These are phyloP conservation scores for Ganaspis brasiliensis DNA, from an alignment of 2,888 invertebrate genomes.

Conservation along the genomic window DNA sequence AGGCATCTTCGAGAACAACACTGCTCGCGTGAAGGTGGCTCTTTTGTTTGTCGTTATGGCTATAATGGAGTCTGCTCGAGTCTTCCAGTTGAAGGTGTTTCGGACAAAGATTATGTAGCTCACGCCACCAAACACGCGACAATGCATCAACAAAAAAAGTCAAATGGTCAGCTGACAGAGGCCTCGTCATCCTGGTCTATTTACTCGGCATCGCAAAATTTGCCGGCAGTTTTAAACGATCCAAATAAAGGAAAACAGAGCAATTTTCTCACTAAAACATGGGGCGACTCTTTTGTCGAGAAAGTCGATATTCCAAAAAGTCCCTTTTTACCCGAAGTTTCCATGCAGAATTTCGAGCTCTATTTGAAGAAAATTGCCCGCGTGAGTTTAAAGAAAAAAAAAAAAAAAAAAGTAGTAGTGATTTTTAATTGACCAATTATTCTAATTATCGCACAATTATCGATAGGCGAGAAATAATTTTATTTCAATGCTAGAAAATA, in stretches of 20 bases:
- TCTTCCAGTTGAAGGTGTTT: conserved; percentile 93
- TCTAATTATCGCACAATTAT: too few species aligned
- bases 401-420: too few species aligned
- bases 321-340: conserved; percentile 91
- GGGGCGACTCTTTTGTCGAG: conserved; percentile 98
- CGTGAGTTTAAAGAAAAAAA: conserved; percentile 72
- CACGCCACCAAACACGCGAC: conserved; percentile 63
- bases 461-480: too few species aligned
- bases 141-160: conserved; percentile 78
- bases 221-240: conserved; percentile 97
- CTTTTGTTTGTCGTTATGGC: conserved; percentile 93
- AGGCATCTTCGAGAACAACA: conserved; percentile 91
- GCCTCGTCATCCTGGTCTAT: conserved; percentile 86
- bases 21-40: conserved; percentile 92
- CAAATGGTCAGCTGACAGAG: conserved; percentile 80
- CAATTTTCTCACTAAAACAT: conserved; percentile 97
- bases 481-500: too few species aligned
- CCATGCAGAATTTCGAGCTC: conserved; percentile 91
- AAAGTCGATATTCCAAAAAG: conserved; percentile 89
- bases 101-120: conserved; percentile 86
- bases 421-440: too few species aligned
- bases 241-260: conserved; percentile 94
- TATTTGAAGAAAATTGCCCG: conserved; percentile 90
- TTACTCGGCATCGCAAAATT: conserved; percentile 95
- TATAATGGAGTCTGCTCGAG: conserved; percentile 93